These are phyloP conservation scores for Drosophila melanosoma DNA, from an alignment of 2,888 invertebrate species.

Conservation along the genomic window DNA sequence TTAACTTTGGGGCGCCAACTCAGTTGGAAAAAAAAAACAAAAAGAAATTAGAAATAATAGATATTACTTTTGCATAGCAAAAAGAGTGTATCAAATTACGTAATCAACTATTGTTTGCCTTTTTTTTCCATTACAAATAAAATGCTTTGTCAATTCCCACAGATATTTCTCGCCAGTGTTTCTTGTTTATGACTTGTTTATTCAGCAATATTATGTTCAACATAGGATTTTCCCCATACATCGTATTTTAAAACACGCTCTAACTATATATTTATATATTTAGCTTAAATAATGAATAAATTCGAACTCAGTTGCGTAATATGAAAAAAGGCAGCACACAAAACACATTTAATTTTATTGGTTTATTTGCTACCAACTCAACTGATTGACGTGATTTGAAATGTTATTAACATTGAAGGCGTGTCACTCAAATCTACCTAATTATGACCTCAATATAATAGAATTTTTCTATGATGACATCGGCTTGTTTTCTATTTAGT, in stretches of 20 bases:
- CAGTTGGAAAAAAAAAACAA: not conserved
- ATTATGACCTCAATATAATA: constrained; percentile 29
- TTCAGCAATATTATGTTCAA: not conserved
- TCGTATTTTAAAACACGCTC: not conserved
- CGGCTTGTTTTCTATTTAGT: constrained; percentile 21
- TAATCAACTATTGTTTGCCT: not conserved
- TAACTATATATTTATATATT: not conserved
- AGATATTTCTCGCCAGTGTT: not conserved
- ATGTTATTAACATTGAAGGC: constrained; percentile 24
- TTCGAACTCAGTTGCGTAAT: not conserved
- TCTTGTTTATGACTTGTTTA: not conserved
- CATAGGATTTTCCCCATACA: not conserved
- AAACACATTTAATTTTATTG: constrained; percentile 4
- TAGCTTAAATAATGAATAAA: not conserved
- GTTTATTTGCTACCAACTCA: not conserved
- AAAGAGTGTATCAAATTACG: not conserved
- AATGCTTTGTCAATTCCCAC: not conserved
- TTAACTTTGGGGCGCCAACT: constrained; percentile 2
- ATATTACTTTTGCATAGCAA: not conserved
- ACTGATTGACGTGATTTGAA: constrained; percentile 15
- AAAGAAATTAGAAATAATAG: constrained; percentile 3
- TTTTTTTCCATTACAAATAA: not conserved
- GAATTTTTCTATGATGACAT: constrained; percentile 32
- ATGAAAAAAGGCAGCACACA: not conserved
- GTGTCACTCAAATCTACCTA: constrained; percentile 31